Conservation (phyloP, 1,140 invertebrate species). For the Drosophila setifemur region DNA sequence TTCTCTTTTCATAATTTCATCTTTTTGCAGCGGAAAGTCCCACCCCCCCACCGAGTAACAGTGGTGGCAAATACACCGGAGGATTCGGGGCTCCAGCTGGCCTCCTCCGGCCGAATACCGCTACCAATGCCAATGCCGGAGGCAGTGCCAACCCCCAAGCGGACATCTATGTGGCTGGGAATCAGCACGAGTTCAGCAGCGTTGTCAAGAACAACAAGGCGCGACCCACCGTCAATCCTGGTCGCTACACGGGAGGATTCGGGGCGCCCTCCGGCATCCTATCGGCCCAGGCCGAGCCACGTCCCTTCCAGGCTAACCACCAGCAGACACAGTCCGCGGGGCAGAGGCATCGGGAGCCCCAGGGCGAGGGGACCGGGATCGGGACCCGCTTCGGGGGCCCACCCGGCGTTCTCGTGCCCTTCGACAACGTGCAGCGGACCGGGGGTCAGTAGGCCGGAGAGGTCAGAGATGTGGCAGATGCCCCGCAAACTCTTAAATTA, state of each 20-base stretch:
- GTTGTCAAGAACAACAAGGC: constrained; percentile 26
- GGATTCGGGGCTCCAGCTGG: constrained; percentile 74
- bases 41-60: constrained; percentile 6
- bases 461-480: background rate
- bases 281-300: constrained; percentile 39
- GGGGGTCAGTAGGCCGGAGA: constrained; percentile 36
- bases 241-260: constrained; percentile 63
- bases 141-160: constrained; percentile 1
- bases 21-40: constrained; percentile 10
- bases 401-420: constrained; percentile 74
- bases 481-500: constrained; percentile 68
- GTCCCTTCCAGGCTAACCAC: constrained; percentile 54
- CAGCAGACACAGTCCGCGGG: constrained; percentile 1
- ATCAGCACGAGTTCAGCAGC: constrained; percentile 45
- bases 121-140: background rate
- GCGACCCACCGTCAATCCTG: constrained; percentile 37
- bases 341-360: background rate
- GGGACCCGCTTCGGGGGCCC: constrained; percentile 72
- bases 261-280: constrained; percentile 56
- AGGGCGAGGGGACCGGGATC: constrained; percentile 1
- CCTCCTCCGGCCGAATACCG: constrained; percentile 36
- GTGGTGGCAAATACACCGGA: constrained; percentile 59
- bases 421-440: constrained; percentile 66
- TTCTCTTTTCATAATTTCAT: background rate
- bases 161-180: constrained; percentile 61